Base-by-base conservation (phyloP, 2,888 invertebrate species). In the Idaea aversata region DNA sequence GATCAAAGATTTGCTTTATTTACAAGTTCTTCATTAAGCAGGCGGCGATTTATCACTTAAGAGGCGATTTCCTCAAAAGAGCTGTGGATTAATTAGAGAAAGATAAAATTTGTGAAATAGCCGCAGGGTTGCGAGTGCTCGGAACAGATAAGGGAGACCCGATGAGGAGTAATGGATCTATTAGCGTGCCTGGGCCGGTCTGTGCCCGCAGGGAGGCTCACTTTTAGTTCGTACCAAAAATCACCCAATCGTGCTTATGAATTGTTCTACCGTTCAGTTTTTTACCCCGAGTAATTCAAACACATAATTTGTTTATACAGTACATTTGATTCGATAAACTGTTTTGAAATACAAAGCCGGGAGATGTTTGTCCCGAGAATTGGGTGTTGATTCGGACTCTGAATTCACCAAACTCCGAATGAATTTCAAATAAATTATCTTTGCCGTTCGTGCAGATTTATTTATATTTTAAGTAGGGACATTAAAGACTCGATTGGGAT, bases 91-190 rank as follows among this genome's bases (percentile, higher is more conserved):
- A 90, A 91, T 91, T 90, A 88, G 84, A 82, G 85, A 79, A 82
- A 87, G 89, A 91, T 90, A 90, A 90, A 90, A 91, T 90, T 90
- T 87, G 84, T 86, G 84, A 87, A 87, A 86, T 84, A 84, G 84
- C 87, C 83, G 76, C 79, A 81, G 84, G 86, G 80, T 84, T 79
- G 85, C 79, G 88, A 86, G 87, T 88, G 88, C 83, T 87, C 79
- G 64, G 78, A 78, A 80, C 82, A 86, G 90, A 91, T 91, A 90
- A 91, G 85, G 78, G 76, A 76, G 72, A 75, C 77, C 74, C 87
- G 83, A 87, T 88, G 86, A 84, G 85, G 78, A 86, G 83, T 85
- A 88, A 89, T 88, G 84, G 86, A 83, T 86, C 85, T 87, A 87
- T 86, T 88, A 89, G 83, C 80, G 80, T 79, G 79, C 76, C 79